These are phyloP conservation scores for Arvicanthis niloticus DNA, from an alignment of 2,113 vertebrate species.

Conservation along the genomic window DNA sequence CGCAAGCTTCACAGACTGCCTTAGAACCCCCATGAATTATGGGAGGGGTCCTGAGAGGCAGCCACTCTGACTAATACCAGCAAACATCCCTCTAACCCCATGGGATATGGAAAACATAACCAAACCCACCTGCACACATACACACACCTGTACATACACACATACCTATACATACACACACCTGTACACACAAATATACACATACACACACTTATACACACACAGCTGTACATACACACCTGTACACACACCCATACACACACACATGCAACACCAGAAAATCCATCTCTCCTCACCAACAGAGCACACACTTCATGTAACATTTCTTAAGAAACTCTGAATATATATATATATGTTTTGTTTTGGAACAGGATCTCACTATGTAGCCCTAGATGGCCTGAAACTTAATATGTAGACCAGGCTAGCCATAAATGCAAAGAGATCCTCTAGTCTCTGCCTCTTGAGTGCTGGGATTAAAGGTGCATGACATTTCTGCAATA, in stretches of 20 bases:
- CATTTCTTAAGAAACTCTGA: background rate
- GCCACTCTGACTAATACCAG: constrained; percentile 64
- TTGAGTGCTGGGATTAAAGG: background rate
- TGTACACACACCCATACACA: background rate
- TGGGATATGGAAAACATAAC: constrained; percentile 9
- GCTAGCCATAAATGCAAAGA: background rate
- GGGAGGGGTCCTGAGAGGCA: constrained; percentile 44
- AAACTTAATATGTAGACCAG: background rate
- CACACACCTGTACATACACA: background rate
- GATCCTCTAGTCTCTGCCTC: background rate
- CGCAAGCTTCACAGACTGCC: constrained; percentile 32
- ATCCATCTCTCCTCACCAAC: background rate
- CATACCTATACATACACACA: background rate
- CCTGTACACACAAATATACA: no score
- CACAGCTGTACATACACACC: background rate
- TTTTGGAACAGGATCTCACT: background rate
- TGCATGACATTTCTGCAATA: no score
- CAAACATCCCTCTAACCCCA: constrained; percentile 28
- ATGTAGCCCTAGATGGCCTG: background rate
- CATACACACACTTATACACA: background rate
- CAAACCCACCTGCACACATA: background rate
- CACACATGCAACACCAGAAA: background rate
- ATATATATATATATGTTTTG: background rate
- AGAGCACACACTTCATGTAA: background rate
- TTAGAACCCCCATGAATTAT: constrained; percentile 69